Percentiles rank a stretch among this genome's conserved stretches.
These are phyloP conservation scores for Mus minutoides DNA, from an alignment of 2,797 vertebrate species.

Conservation along the genomic window DNA sequence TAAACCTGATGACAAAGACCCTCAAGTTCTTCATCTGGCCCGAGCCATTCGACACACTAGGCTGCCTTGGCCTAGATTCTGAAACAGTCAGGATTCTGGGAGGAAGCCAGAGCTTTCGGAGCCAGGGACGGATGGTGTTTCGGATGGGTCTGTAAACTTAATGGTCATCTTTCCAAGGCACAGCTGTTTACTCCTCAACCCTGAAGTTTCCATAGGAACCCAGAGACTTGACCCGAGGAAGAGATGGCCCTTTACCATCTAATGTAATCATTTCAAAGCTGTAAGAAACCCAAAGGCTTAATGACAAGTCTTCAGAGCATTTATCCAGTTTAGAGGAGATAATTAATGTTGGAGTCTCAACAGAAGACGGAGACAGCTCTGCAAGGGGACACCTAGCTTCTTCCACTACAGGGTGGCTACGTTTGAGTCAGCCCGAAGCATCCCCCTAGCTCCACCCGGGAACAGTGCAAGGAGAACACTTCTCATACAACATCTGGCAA, in stretches of 20 bases:
- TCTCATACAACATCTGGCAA: background rate
- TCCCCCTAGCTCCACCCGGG: background rate
- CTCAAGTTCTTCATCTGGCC: background rate
- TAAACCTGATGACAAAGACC: background rate
- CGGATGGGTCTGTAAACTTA: background rate
- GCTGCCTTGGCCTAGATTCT: constrained; percentile 16
- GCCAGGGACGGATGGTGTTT: background rate
- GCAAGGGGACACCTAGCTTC: background rate
- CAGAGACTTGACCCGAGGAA: background rate
- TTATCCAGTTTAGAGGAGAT: background rate
- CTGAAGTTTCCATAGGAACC: constrained; percentile 38
- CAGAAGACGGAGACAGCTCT: background rate
- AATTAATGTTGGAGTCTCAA: background rate
- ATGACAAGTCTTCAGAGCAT: constrained; percentile 24
- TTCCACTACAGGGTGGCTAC: background rate
- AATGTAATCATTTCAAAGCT: background rate
- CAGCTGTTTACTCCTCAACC: background rate
- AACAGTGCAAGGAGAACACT: background rate
- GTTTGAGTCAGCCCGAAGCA: background rate
- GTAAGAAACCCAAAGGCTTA: background rate
- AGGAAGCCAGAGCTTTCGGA: constrained; percentile 23
- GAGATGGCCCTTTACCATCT: background rate
- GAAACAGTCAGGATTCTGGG: background rate
- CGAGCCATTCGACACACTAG: background rate
- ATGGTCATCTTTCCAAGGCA: background rate